Conservation (phyloP, 2,888 invertebrate species). For the Chrysolina americana region DNA sequence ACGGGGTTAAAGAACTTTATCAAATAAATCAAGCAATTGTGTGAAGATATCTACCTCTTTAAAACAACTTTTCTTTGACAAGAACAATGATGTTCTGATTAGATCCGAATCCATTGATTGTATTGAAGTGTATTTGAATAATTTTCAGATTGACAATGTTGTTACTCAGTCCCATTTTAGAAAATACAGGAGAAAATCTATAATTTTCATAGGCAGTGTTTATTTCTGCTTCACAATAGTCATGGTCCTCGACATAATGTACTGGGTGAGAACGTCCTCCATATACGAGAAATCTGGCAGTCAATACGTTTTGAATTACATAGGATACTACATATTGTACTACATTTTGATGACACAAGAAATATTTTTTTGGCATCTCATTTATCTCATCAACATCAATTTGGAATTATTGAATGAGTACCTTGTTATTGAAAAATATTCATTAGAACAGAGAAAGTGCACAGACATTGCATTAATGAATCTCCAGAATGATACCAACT, state of each 20-base stretch:
- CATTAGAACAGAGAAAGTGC: background rate
- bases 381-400: conserved; percentile 73
- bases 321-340: conserved; percentile 75
- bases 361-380: conserved; percentile 74
- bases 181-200: conserved; percentile 32
- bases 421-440: conserved; percentile 14
- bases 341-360: conserved; percentile 74
- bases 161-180: conserved; percentile 29
- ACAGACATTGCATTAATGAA: conserved; percentile 13
- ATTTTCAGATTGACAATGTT: conserved; percentile 42
- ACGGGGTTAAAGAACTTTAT: too few relatives aligned
- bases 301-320: conserved; percentile 63
- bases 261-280: conserved; percentile 16
- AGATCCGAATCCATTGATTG: too few relatives aligned
- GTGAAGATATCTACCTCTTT: too few relatives aligned
- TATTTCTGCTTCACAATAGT: conserved; percentile 32
- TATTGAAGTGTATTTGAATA: background rate
- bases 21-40: too few relatives aligned
- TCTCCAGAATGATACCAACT: conserved; percentile 19
- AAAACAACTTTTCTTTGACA: too few relatives aligned
- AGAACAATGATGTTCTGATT: too few relatives aligned
- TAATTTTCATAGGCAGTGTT: conserved; percentile 35
- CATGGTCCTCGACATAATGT: conserved; percentile 40
- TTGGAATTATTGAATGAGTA: conserved; percentile 59
- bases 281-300: conserved; percentile 29